Conservation (phyloP, 2,113 vertebrate species). For the Neotoma lepida region DNA sequence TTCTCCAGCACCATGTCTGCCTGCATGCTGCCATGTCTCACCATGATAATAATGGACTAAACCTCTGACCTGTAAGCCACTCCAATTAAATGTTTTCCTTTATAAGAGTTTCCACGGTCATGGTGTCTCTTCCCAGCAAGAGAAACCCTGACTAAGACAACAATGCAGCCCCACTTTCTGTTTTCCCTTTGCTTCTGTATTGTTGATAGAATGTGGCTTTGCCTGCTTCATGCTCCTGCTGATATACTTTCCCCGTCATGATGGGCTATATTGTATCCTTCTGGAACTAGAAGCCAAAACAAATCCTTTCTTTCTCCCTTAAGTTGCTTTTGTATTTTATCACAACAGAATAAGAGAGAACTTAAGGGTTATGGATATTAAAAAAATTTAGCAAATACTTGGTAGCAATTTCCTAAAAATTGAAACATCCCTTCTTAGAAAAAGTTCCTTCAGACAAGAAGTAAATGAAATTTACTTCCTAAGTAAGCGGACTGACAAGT, state of each 20-base stretch:
- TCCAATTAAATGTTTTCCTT: background rate
- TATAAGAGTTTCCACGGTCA: background rate
- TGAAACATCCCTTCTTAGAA: no score
- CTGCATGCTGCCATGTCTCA: rapidly evolving
- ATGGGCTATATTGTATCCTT: background rate
- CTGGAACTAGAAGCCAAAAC: background rate
- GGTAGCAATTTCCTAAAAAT: background rate
- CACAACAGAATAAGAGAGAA: background rate
- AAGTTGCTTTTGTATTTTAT: background rate
- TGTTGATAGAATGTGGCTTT: background rate
- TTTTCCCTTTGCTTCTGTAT: background rate
- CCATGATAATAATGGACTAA: background rate
- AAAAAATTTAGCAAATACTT: background rate
- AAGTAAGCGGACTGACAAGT: background rate
- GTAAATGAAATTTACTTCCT: background rate
- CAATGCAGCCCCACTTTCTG: background rate
- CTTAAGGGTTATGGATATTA: background rate
- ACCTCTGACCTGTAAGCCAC: background rate
- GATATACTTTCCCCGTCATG: background rate
- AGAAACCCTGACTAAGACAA: background rate
- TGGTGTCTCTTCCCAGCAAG: background rate
- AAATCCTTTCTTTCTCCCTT: background rate
- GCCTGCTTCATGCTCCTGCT: background rate
- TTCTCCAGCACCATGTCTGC: background rate
- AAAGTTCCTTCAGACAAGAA: background rate